Evolutionary conservation across 92 coral and sea anemone genomes (phyloP).

Genomic region (Hydrozoanthus gracilis): DNA sequence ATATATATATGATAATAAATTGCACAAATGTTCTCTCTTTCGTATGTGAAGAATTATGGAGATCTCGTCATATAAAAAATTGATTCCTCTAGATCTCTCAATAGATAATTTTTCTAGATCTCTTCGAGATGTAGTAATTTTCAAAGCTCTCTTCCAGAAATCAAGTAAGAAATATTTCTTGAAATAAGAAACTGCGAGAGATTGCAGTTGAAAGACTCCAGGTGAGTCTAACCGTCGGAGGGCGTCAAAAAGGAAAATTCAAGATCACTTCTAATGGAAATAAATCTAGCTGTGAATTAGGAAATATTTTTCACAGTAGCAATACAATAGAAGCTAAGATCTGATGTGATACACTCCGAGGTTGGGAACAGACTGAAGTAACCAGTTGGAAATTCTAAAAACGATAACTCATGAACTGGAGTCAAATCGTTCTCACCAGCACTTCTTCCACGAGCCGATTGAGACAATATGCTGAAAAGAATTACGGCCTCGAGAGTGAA

Average conservation of each 20-base stretch:
- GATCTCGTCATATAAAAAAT: background rate
- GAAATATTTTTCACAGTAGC: conserved; percentile 6
- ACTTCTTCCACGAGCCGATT: background rate
- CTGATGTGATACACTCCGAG: conserved; percentile 22
- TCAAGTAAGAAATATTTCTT: background rate
- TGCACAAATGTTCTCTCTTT: background rate
- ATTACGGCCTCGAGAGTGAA: background rate
- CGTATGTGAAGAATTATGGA: background rate
- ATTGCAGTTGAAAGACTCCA: background rate
- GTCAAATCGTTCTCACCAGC: conserved; percentile 5
- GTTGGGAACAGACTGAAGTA: conserved; percentile 21
- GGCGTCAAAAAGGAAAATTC: conserved; percentile 13
- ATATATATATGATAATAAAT: background rate
- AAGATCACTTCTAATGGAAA: conserved; percentile 14
- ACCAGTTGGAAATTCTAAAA: conserved; percentile 12
- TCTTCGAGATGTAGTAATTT: background rate
- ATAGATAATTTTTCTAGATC: no score
- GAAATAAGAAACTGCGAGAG: background rate
- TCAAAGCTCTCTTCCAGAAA: background rate
- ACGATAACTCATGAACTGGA: conserved; percentile 21
- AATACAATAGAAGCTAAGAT: background rate
- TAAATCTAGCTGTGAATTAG: conserved; percentile 11
- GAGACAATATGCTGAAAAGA: background rate
- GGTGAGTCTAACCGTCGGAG: background rate
- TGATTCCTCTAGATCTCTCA: background rate